These are phyloP conservation scores for Alces alces DNA, from an alignment of 2,113 vertebrate genomes.

Conservation along the genomic window DNA sequence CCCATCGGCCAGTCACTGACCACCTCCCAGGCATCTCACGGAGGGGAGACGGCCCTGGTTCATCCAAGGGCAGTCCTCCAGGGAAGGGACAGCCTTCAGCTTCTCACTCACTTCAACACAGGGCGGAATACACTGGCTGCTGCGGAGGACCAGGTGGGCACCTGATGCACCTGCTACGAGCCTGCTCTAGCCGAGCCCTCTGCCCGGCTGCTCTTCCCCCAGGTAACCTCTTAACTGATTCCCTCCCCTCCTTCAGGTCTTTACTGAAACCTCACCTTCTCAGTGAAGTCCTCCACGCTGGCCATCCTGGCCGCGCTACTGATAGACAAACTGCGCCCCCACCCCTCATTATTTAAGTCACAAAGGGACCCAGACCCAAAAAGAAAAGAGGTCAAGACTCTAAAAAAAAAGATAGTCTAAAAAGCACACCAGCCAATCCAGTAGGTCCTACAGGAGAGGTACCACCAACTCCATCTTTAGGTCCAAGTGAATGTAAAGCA, in stretches of 20 bases:
- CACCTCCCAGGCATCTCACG: background rate
- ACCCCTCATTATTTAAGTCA: background rate
- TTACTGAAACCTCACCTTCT: background rate
- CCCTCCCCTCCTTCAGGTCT: background rate
- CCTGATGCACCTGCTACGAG: background rate
- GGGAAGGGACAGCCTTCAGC: background rate
- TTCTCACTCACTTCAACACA: background rate
- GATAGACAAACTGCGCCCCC: too few species aligned
- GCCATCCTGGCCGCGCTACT: too few species aligned
- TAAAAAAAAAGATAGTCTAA: background rate
- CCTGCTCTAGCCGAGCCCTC: too few species aligned
- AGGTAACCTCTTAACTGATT: background rate
- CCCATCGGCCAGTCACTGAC: background rate
- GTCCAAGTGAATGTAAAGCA: background rate
- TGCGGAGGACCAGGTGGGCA: background rate
- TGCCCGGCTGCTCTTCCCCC: background rate
- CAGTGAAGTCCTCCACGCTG: too few species aligned
- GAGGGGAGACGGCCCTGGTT: background rate
- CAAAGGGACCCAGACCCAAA: background rate
- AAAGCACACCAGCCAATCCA: background rate
- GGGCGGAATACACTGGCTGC: background rate
- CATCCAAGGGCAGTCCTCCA: background rate
- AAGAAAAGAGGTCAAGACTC: background rate
- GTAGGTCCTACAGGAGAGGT: background rate
- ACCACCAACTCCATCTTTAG: background rate